Evolutionary conservation across 2,797 vertebrate genomes (phyloP), one percentile per base, ranked within the genome.

Genomic region (Coendou prehensilis): DNA sequence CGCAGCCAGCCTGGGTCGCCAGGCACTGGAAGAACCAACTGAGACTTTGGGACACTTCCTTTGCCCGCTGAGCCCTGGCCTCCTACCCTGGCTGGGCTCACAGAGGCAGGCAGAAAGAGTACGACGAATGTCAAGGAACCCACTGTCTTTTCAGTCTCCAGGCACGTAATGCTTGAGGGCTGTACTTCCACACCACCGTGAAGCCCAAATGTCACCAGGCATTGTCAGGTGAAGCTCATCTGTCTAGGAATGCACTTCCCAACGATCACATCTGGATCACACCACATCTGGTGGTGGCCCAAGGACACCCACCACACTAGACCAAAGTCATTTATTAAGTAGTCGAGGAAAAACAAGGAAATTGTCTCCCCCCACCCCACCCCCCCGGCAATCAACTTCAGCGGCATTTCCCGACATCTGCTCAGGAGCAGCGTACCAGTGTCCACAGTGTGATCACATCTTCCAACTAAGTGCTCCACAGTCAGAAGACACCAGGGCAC

Each of bases 381-480:
- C 3, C 11, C 61, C 13, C 11, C 23, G 37, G 37, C 37, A 61
- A 64, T 52, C 37, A 20, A 5, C 54, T 26, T 20, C 8, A 30
- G 54, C 26, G 30, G 69, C 37, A 8, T n/a, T 57, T 93, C 30
- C 73, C 10, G 22, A 3, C 50, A 45, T 80, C 59, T 5, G 1
- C 37, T 22, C 2, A 15, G 13, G 13, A 28, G 54, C 45, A n/a
- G n/a, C 0, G 2, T n/a, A 8, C 2, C 4, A 41, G 20, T 4
- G 47, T 22, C 52, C 9, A 10, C 10, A 0, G 45, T 52, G 61
- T 13, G 50, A 30, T 14, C 23, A 17, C 0, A 30, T n/a, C 69
- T 89, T 56, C 86, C 50, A 30, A 64, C 23, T 4, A 10, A 30
- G 71, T 18, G 7, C 59, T 2, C 13, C 4, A 5, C 8, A 17